Percentiles rank a stretch among this genome's conserved stretches.
Conservation (phyloP, 2,888 invertebrate genomes). For the Orgyia antiqua region DNA sequence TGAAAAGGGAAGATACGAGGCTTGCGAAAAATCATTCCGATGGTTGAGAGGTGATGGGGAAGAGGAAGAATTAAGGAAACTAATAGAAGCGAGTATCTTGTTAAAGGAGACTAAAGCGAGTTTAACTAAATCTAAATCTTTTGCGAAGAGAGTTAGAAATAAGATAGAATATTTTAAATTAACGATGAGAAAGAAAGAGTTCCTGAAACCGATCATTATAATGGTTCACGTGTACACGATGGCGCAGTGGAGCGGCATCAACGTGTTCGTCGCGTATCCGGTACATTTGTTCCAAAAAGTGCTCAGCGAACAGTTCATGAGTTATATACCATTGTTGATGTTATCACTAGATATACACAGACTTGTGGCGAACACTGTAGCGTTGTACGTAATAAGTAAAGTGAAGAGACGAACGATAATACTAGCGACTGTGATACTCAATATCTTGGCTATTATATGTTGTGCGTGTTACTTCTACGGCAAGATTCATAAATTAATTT, state of each 20-base stretch:
- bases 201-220: constrained; percentile 50
- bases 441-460: constrained; percentile 38
- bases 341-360: constrained; percentile 53
- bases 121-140: constrained; percentile 26
- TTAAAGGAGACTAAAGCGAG: constrained; percentile 35
- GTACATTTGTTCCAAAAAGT: constrained; percentile 48
- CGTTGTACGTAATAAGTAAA: constrained; percentile 54
- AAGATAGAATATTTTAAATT: constrained; percentile 32
- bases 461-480: constrained; percentile 44
- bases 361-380: constrained; percentile 46
- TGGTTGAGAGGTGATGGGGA: constrained; percentile 74
- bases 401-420: constrained; percentile 52
- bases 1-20: constrained; percentile 69
- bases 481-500: constrained; percentile 15
- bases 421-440: constrained; percentile 38
- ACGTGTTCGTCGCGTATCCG: constrained; percentile 46
- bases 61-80: constrained; percentile 48
- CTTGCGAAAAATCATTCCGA: constrained; percentile 72
- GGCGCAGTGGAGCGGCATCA: constrained; percentile 53
- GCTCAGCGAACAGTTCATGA: constrained; percentile 27
- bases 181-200: constrained; percentile 44
- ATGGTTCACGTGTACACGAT: constrained; percentile 51
- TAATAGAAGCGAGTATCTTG: constrained; percentile 43
- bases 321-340: constrained; percentile 42
- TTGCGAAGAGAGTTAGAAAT: constrained; percentile 27